Percentiles rank a stretch among this genome's conserved stretches.
Evolutionary conservation across 30 jellyfish, hydroid and myxozoan species (phyloP).

Genomic region (Rhopilema esculentum): DNA sequence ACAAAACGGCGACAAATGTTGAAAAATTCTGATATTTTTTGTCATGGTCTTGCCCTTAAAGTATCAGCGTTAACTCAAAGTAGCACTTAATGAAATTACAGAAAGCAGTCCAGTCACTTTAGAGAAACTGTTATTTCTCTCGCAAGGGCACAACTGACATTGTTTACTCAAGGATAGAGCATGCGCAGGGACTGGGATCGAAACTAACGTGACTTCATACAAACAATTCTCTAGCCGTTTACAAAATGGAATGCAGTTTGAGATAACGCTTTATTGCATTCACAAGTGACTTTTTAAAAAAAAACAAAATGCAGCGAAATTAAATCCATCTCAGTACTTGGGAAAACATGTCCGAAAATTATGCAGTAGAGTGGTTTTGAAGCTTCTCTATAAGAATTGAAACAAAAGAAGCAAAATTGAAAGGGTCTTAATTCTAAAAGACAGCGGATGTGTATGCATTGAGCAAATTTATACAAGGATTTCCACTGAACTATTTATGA

Average conservation of each 20-base stretch:
- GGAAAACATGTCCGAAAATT: not conserved
- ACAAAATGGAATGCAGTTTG: not conserved
- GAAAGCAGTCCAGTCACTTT: too few species aligned
- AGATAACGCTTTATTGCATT: not conserved
- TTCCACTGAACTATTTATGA: not conserved
- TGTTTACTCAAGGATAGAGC: too few species aligned
- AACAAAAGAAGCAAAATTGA: not conserved
- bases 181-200: too few species aligned
- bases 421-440: not conserved
- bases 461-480: not conserved
- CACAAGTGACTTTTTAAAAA: not conserved
- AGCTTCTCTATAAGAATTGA: not conserved
- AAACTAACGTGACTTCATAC: too few species aligned
- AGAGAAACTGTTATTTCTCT: too few species aligned
- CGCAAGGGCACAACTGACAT: too few species aligned
- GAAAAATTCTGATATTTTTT: too few species aligned
- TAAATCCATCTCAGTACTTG: not conserved
- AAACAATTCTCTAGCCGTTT: too few species aligned
- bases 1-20: too few species aligned
- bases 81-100: too few species aligned
- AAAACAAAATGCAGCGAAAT: not conserved
- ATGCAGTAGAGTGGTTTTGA: not conserved
- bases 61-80: too few species aligned
- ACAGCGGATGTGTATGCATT: not conserved
- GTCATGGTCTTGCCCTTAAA: too few species aligned